Percentiles rank a stretch among this genome's conserved stretches.
Conservation (phyloP, 2,113 vertebrate species). For the Fregetta grallaria region DNA sequence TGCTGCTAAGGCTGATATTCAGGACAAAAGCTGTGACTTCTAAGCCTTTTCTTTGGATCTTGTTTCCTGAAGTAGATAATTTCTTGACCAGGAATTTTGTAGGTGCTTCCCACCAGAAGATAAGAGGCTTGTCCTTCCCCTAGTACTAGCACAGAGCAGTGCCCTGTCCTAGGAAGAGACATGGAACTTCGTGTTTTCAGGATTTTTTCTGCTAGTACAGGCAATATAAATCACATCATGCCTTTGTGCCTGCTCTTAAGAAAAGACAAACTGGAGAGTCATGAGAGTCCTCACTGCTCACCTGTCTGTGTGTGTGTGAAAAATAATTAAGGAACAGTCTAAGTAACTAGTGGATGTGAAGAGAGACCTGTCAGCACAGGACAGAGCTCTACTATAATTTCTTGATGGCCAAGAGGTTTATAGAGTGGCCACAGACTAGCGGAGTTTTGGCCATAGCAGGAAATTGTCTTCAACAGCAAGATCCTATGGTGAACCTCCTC, state of each 20-base stretch:
- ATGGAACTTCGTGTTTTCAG: neutral
- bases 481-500: neutral
- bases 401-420: neutral
- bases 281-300: neutral
- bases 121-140: neutral
- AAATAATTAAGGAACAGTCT: neutral
- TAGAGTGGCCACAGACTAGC: neutral
- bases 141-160: neutral
- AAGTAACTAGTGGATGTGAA: neutral
- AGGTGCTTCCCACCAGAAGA: neutral
- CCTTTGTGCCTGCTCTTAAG: neutral
- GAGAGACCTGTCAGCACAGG: neutral
- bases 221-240: neutral
- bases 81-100: neutral
- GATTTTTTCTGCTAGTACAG: neutral
- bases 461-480: neutral
- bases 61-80: neutral
- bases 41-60: neutral
- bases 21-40: neutral
- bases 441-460: neutral
- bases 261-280: neutral
- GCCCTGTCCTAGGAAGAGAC: neutral
- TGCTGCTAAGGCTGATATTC: neutral
- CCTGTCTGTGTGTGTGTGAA: neutral
- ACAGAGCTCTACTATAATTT: neutral